Percentiles rank a stretch among this genome's conserved stretches.
Conservation (phyloP, 1,140 invertebrate species). For the Phymorhynchus buccinoides region DNA sequence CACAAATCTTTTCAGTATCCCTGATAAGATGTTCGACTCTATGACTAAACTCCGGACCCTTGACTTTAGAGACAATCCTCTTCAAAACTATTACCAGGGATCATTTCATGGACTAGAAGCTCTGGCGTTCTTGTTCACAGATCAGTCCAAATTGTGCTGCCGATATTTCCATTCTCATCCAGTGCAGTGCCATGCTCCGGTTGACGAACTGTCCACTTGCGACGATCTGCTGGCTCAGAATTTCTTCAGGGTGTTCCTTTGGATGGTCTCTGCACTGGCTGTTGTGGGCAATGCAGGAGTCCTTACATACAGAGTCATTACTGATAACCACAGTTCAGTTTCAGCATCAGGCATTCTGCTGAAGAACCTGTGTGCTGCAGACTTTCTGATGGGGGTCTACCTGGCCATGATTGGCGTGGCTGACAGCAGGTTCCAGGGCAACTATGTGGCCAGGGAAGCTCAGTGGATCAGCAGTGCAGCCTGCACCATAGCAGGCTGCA, state of each 20-base stretch:
- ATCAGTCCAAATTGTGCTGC: conserved; percentile 53
- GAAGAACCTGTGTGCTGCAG: conserved; percentile 56
- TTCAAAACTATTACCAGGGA: conserved; percentile 24
- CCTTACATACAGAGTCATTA: conserved; percentile 42
- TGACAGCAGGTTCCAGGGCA: conserved; percentile 55
- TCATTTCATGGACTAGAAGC: conserved; percentile 42
- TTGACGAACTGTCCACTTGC: conserved; percentile 54
- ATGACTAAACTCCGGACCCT: conserved; percentile 5
- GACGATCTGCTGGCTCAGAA: conserved; percentile 42
- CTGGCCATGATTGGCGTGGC: conserved; percentile 61
- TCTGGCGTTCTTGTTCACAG: conserved; percentile 42
- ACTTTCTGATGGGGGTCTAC: conserved; percentile 66
- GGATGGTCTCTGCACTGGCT: conserved; percentile 47
- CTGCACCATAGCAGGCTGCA: conserved; percentile 58
- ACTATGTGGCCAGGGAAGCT: conserved; percentile 52
- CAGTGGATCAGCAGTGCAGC: conserved; percentile 53
- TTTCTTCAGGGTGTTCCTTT: conserved; percentile 45
- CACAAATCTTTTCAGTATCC: conserved; percentile 7
- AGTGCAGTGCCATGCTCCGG: conserved; percentile 46
- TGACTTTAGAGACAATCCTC: conserved; percentile 37
- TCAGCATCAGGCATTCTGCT: conserved; percentile 50
- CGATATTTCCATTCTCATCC: conserved; percentile 20
- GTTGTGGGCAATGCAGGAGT: conserved; percentile 51
- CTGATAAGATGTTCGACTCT: background rate
- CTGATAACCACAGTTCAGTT: conserved; percentile 15